Conservation (phyloP, 2,888 invertebrate genomes). For the Poecilus cupreus region DNA sequence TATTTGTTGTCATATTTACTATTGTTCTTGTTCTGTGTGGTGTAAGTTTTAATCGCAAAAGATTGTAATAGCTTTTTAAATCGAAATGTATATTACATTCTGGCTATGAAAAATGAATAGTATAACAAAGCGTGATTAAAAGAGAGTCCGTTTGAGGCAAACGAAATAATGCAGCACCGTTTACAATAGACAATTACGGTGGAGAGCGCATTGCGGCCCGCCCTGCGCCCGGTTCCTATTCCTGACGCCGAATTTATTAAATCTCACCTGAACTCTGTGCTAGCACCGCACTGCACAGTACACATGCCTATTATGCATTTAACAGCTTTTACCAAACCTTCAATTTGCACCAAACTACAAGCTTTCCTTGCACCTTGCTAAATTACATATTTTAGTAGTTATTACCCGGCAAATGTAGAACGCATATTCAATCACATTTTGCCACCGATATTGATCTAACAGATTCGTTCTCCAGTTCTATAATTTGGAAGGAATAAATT, state of each 20-base stretch:
- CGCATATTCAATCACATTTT: background rate
- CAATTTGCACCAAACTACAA: background rate
- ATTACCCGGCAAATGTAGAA: background rate
- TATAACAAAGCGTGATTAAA: background rate
- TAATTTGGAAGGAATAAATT: background rate
- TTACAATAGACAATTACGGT: constrained; percentile 30
- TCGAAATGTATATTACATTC: background rate
- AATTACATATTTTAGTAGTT: background rate
- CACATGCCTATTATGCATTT: background rate
- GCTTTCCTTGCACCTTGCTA: background rate
- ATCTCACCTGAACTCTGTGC: background rate
- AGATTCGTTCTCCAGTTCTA: background rate
- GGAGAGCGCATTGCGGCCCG: background rate
- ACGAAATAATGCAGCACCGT: constrained; percentile 9
- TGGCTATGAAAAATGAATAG: background rate
- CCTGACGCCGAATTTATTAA: background rate
- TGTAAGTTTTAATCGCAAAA: too few species aligned
- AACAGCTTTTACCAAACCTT: background rate
- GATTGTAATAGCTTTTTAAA: too few species aligned
- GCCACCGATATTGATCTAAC: background rate
- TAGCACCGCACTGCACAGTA: background rate
- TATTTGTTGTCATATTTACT: too few species aligned
- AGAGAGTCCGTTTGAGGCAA: background rate
- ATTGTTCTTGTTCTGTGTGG: too few species aligned
- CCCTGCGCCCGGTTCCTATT: background rate